A percentile compares a stretch with the other conserved stretches of the same genome.
Evolutionary conservation across 2,113 vertebrate genomes (phyloP).

Genomic region (Carassius carassius): DNA sequence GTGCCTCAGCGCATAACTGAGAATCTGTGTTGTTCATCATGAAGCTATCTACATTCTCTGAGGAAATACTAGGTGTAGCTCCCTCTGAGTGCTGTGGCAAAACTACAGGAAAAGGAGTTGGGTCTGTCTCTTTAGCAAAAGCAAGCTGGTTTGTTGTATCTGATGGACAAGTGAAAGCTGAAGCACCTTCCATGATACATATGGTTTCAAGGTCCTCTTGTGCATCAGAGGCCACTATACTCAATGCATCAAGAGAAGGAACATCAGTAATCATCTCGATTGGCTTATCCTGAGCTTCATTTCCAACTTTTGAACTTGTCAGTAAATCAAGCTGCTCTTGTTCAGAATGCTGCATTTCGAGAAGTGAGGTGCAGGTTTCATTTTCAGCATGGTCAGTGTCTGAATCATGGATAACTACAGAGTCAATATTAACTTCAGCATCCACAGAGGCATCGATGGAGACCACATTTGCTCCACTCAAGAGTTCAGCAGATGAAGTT

Average conservation of each 20-base stretch:
- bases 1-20: conserved; percentile 39
- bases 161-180: neutral
- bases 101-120: neutral
- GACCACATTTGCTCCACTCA: neutral
- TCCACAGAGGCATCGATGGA: neutral
- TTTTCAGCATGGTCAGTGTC: neutral
- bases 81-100: neutral
- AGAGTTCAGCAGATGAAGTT: conserved; percentile 12
- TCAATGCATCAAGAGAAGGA: neutral
- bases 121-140: neutral
- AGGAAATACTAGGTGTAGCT: neutral
- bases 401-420: neutral
- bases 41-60: conserved; percentile 24
- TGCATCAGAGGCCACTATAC: neutral
- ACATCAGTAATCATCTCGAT: neutral
- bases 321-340: neutral
- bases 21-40: conserved; percentile 7
- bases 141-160: neutral
- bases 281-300: neutral
- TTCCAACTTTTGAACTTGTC: neutral
- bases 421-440: neutral
- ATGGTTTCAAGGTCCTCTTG: neutral
- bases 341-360: neutral
- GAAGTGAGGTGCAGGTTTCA: neutral
- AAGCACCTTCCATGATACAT: neutral